Base-by-base conservation (phyloP, 2,797 vertebrate genomes). In the Epinephelus malabaricus region DNA sequence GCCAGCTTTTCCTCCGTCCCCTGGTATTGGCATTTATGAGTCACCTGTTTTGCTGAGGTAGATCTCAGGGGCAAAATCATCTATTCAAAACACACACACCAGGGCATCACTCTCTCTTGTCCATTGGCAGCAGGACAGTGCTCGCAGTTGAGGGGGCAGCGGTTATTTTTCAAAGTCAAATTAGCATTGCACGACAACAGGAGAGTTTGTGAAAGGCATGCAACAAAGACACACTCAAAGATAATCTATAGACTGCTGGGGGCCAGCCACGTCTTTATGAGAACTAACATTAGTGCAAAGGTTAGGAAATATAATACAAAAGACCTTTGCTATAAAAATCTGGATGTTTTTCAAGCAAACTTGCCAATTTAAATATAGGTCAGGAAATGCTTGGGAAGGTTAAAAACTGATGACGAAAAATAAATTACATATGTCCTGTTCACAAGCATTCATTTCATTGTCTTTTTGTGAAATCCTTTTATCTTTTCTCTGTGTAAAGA, bases 21-120 rank as follows among this genome's bases (percentile, higher is more conserved):
- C 60, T 47, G 71, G 82, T 91, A 91, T 82, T 94, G 94, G 88
- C 94, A 94, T 95, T 95, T 94, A 91, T 90, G 89, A 92, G 82
- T 94, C 90, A 91, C 86, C 88, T 93, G 82, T 90, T 90, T 90
- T 92, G 82, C 92, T 88, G 86, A 90, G 88, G 83, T 89, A 79
- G 88, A 89, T 89, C 91, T 90, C 84, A 66, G 75, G 85, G 88
- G 85, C 84, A 85, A 90, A 89, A 87, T 92, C 82, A 82, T 84
- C 84, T 81, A 92, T 93, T 93, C 90, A 88, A 81, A 88, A 91
- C 86, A 90, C 89, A 90, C 89, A 89, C 86, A 81, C 80, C 78
- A 56, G 88, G 87, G 81, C 83, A 81, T 88, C 89, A 73, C 87
- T 89, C 67, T 73, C 54, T 63, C 75, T 82, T 86, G 82, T 89